Base-by-base conservation (phyloP, 2,888 invertebrate species). In the Clivina fossor region DNA sequence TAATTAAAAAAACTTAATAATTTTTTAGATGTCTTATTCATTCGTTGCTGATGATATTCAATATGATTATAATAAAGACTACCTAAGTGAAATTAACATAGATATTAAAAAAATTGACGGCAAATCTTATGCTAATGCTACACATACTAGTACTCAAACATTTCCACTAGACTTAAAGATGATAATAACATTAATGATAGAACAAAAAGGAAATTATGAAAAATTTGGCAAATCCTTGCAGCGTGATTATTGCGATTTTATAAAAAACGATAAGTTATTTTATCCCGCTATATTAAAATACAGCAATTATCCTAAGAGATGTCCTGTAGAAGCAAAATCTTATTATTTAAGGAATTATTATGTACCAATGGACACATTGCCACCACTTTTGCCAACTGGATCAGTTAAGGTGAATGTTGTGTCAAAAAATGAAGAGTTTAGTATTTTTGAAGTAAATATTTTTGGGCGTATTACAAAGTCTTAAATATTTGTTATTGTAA, bases 271-370 rank as follows among this genome's bases (percentile, higher is more conserved):
- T 19, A 50, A 28, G 30, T 18, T 38, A 8, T 50, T 50, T 24
- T 50, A 38, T 40, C 50, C 50, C 3, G 15, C n/a, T 18, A 22
- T 50, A n/a, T n/a, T 40, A 20, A 30, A 50, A 26, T 19, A 50
- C 18, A 40, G 50, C 30, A 50, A 50, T 18, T 30, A 28, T n/a
- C 13, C 15, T 1, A 40, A 28, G n/a, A 7, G 18, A 19, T 50
- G 50, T 40, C 40, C 40, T 7, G 40, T 50, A 5, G 1, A n/a
- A n/a, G 24, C 40, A 4, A 15, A n/a, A 3, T 13, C 38, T 15
- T 50, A 50, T 26, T 38, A 38, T 26, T 4, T 50, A 4, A 20
- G 8, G 16, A 50, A 50, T 19, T 50, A 50, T 19, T 3, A 5
- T 13, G 9, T 50, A 5, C 50, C 50, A 18, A 7, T 40, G 1